Percentiles rank a stretch among this genome's conserved stretches.
Conservation (phyloP, 2,113 vertebrate genomes). For the Pogona vitticeps region DNA sequence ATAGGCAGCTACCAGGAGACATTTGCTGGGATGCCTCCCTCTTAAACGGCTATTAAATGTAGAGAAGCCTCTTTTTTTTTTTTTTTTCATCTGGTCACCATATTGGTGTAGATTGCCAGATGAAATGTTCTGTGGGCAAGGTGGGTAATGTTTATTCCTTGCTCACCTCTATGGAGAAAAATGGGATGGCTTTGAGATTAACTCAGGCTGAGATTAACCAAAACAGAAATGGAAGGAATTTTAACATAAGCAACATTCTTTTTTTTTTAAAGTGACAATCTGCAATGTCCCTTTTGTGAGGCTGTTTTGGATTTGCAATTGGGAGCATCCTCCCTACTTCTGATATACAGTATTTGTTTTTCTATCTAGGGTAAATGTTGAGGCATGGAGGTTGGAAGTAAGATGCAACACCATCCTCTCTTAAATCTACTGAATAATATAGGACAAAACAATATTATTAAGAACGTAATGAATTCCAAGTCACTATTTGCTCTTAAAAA, state of each 20-base stretch:
- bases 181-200: neutral
- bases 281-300: neutral
- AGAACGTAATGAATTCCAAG: neutral
- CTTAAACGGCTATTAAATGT: too few species aligned
- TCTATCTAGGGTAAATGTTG: too few species aligned
- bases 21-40: neutral
- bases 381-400: neutral
- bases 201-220: neutral
- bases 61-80: too few species aligned
- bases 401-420: neutral
- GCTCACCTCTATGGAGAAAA: neutral
- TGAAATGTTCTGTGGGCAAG: too few species aligned
- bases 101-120: too few species aligned
- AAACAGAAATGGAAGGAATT: neutral
- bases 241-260: neutral
- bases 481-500: neutral
- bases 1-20: neutral
- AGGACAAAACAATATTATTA: neutral
- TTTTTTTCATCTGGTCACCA: too few species aligned
- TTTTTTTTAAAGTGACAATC: neutral
- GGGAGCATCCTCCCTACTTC: neutral
- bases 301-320: neutral
- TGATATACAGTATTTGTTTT: neutral
- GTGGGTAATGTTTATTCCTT: too few species aligned
- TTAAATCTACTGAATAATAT: neutral